Evolutionary conservation across 1,140 invertebrate genomes (phyloP).

Genomic region (Ruditapes philippinarum): DNA sequence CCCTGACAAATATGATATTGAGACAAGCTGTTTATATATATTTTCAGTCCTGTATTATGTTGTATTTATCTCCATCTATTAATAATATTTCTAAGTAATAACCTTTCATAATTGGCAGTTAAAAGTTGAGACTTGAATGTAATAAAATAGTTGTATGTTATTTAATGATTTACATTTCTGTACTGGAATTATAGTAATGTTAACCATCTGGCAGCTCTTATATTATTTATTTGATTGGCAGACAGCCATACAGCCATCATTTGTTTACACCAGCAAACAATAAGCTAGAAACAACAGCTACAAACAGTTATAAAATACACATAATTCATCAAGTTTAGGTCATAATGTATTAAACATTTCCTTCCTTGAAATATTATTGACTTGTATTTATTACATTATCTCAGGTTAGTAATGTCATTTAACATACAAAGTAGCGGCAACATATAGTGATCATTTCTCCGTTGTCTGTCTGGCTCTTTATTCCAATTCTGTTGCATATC

Average conservation of each 20-base stretch:
- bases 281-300: slow-evolving; percentile 1
- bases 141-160: not conserved
- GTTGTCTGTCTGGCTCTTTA: too few species aligned
- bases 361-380: not conserved
- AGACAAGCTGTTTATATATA: too few species aligned
- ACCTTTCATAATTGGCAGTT: too few species aligned
- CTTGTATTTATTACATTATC: not conserved
- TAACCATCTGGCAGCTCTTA: slow-evolving; percentile 4
- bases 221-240: not conserved
- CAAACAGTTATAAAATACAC: not conserved
- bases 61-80: too few species aligned
- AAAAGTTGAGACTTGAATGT: too few species aligned
- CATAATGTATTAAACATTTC: too few species aligned
- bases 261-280: not conserved
- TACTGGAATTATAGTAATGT: not conserved
- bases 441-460: not conserved
- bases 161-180: too few species aligned
- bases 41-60: too few species aligned
- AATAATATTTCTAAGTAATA: too few species aligned
- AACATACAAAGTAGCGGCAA: not conserved
- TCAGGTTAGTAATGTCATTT: not conserved
- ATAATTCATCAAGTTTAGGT: slow-evolving; percentile 1
- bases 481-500: too few species aligned
- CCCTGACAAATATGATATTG: too few species aligned
- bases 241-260: not conserved